Percentiles rank a stretch among this genome's conserved stretches.
phyloP scores from a whole-genome alignment of 1,140 invertebrate genomes.

The Tetragnatha versicolor region DNA sequence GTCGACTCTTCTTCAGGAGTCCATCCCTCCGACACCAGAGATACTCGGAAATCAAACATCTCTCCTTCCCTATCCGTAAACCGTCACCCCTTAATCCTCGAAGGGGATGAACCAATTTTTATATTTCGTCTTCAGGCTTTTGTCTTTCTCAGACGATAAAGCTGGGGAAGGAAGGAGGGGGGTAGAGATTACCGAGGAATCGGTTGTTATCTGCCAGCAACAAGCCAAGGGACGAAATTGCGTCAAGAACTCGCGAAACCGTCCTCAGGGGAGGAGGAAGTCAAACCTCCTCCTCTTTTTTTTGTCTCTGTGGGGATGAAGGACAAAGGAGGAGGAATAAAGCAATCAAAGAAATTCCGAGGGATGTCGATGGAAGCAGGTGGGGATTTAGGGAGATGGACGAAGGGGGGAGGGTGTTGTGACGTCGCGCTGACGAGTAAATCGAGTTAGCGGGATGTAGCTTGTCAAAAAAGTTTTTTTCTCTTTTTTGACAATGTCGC shows the following conservation, averaged over 20 bases:
- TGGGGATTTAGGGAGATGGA: slow-evolving; percentile 1
- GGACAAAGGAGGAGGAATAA: slow-evolving; percentile 14
- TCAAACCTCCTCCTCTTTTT: not conserved
- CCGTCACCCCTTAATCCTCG: too few species aligned
- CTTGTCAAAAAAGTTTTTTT: not conserved
- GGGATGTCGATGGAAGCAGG: slow-evolving; percentile 9
- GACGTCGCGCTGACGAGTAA: not conserved
- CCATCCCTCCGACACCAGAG: too few species aligned
- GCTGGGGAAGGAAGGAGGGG: not conserved
- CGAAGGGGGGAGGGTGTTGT: not conserved
- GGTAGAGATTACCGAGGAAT: slow-evolving; percentile 2
- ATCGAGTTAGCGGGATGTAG: not conserved
- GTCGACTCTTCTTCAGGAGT: too few species aligned
- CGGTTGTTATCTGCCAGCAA: slow-evolving; percentile 8
- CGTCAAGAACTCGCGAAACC: slow-evolving; percentile 11
- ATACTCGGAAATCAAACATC: too few species aligned
- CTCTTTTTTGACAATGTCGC: not conserved
- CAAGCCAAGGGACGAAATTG: slow-evolving; percentile 15
- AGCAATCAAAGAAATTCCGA: slow-evolving; percentile 33
- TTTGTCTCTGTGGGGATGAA: not conserved
- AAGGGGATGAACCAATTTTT: too few species aligned
- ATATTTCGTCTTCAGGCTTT: too few species aligned
- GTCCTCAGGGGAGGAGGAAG: not conserved
- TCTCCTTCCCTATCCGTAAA: too few species aligned
- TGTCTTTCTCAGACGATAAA: too few species aligned